Conservation (phyloP, 2,113 vertebrate species). For the Noctilio leporinus region DNA sequence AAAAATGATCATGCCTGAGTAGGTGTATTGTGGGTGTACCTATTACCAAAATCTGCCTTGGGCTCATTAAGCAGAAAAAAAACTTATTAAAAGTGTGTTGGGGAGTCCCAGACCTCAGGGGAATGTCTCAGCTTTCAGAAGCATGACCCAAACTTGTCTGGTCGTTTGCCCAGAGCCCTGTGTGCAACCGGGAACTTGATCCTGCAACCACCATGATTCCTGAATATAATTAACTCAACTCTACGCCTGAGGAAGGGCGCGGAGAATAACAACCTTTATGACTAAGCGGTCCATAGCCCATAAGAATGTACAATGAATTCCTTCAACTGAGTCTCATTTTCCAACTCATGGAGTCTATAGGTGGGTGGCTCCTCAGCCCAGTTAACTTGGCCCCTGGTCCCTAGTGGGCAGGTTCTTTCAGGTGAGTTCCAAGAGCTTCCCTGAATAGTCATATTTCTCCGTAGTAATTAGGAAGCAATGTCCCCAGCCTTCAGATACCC, state of each 20-base stretch:
- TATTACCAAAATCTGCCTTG: neutral
- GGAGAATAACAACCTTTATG: neutral
- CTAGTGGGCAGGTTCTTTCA: neutral
- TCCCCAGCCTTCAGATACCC: neutral
- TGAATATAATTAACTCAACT: neutral
- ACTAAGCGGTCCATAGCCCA: neutral
- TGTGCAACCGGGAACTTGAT: neutral
- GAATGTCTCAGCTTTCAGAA: neutral
- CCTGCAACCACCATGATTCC: neutral
- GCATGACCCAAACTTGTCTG: neutral
- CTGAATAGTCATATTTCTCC: neutral
- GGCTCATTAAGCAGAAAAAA: neutral
- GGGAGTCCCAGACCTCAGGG: neutral
- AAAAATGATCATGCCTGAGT: neutral
- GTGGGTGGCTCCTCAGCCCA: neutral
- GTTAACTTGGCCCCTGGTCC: neutral
- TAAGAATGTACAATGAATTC: neutral
- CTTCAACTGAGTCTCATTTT: neutral
- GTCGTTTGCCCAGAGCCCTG: neutral
- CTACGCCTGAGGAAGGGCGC: neutral
- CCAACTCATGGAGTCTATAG: too few species aligned
- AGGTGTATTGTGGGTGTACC: neutral
- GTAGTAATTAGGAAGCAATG: neutral
- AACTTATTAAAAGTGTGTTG: neutral
- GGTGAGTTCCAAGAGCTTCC: neutral